Evolutionary conservation across 2,888 invertebrate species (phyloP), one percentile per base, ranked within the genome.

Genomic region (Belgica antarctica): DNA sequence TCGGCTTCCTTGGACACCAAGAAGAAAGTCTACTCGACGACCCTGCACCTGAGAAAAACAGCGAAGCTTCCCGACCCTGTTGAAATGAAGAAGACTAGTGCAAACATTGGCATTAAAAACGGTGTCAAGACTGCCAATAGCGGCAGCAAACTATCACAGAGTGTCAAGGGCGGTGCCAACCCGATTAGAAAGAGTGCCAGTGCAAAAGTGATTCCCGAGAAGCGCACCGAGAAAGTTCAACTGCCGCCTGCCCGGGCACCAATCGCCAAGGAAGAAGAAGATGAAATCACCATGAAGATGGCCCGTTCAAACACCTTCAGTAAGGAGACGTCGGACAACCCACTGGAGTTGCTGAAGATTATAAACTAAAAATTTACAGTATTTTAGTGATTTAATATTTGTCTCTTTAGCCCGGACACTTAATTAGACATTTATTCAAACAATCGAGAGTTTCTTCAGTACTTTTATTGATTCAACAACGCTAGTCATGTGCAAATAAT

Each of bases 281-380:
- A 79, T 66, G 78, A 78, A 71, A 74, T 78, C 72, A 76, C 77
- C 73, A 76, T 78, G 31, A 80, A 80, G 73, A 74, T 80, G 71
- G 80, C 80, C 72, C 76, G 80, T 24, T 80, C 80, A n/a, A 80
- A 79, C 73, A 80, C 80, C 31, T 80, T 80, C 72, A 79, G 80
- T 75, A 80, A 80, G 73, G 80, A 80, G 70, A 75, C 75, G 70
- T 74, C 76, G 2, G 78, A 79, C 72, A 78, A 79, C 71, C 79
- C 79, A 12, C 25, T 70, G 34, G 70, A 70, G 28, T 41, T 70
- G 25, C 47, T 70, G 15, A 70, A 70, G 59, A 61, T 24, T 31
- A 70, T 70, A 15, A 70, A 59, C 19, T 70, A 41, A 31, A 52
- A 2, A 24, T 7, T 25, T n/a, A 52, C 5, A 52, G 52, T 52